phyloP scores from a whole-genome alignment of 2,797 vertebrate species.

The Neopelma chrysocephalum region DNA sequence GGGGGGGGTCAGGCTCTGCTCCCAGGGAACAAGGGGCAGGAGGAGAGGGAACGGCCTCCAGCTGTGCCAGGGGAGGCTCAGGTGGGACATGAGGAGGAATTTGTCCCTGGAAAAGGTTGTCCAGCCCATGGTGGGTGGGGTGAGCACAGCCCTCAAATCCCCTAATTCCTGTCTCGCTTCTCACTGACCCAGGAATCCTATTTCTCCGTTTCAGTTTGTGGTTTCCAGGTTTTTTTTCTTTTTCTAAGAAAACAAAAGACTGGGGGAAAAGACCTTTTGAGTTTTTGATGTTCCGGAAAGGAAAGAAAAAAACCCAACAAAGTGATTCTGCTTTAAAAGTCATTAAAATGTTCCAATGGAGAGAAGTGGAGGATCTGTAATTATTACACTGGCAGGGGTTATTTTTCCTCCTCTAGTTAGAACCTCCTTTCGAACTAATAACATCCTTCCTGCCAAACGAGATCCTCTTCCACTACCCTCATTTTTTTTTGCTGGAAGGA shows the following conservation, averaged over 20 bases:
- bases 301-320: not conserved
- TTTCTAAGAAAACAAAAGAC: not conserved
- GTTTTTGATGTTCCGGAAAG: not conserved
- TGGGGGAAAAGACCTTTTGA: not conserved
- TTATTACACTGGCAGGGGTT: not conserved
- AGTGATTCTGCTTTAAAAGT: not conserved
- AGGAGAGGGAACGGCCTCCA: not conserved
- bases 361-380: not conserved
- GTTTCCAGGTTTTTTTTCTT: not conserved
- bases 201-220: not conserved
- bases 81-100: not conserved
- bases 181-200: not conserved
- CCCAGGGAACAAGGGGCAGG: accelerated
- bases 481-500: not conserved
- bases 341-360: not conserved
- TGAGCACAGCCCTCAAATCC: not conserved
- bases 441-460: not conserved
- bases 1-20: not conserved
- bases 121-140: not conserved
- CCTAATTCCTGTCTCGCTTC: not conserved
- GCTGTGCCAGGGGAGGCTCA: not conserved
- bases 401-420: not conserved
- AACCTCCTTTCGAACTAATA: not conserved
- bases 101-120: not conserved
- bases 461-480: not conserved